Percentiles rank a stretch among this genome's conserved stretches.
These are phyloP conservation scores for Acyrthosiphon pisum DNA, from an alignment of 1,140 invertebrate species.

Conservation along the genomic window DNA sequence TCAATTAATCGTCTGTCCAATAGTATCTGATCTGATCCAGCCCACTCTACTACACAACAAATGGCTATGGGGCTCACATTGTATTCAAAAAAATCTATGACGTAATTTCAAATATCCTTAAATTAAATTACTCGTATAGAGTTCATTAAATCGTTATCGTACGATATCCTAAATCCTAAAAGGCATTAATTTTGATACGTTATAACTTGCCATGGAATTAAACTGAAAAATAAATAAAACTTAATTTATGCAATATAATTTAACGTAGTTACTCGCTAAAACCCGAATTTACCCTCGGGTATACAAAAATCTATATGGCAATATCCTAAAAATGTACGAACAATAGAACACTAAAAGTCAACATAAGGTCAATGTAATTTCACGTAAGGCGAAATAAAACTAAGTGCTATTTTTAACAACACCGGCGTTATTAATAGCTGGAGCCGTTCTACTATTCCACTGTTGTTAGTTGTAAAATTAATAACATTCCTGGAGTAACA, in stretches of 20 bases:
- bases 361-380: constrained; percentile 48
- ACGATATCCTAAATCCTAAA: too few species aligned
- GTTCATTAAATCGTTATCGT: not conserved
- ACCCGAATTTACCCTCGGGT: not conserved
- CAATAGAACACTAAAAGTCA: constrained; percentile 52
- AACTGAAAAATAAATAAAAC: not conserved
- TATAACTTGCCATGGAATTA: not conserved
- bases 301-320: not conserved
- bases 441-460: constrained; percentile 17
- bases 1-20: not conserved
- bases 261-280: not conserved
- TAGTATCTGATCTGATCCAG: not conserved
- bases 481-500: constrained; percentile 44
- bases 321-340: not conserved
- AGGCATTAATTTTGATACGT: not conserved
- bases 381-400: constrained; percentile 1
- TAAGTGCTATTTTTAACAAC: constrained; percentile 35
- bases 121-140: not conserved
- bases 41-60: not conserved
- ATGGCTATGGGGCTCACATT: not conserved
- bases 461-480: not conserved
- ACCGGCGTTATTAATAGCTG: constrained; percentile 35
- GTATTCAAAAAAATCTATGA: not conserved
- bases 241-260: not conserved
- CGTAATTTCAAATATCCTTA: not conserved